Evolutionary conservation across 1,140 invertebrate genomes (phyloP).

Genomic region (Ips nitidus): DNA sequence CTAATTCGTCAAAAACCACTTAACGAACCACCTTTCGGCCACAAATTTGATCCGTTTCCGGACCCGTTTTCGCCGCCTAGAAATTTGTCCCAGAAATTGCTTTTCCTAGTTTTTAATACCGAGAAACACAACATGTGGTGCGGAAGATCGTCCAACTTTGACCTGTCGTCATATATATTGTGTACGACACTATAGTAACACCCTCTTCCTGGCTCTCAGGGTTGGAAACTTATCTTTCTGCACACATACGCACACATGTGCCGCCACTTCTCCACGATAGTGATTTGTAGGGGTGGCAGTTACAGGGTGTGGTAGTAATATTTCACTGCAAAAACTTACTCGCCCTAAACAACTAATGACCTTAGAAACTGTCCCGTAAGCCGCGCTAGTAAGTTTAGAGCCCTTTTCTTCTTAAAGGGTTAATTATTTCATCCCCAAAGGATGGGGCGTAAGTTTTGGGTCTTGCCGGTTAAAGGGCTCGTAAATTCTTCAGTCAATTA

Average conservation of each 20-base stretch:
- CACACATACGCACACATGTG: slow-evolving; percentile 2
- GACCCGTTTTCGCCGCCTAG: not conserved
- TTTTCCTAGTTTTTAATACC: slow-evolving; percentile 9
- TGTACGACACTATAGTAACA: slow-evolving; percentile 23
- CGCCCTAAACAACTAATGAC: no score
- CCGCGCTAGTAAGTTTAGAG: not conserved
- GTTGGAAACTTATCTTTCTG: slow-evolving; percentile 24
- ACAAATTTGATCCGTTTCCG: not conserved
- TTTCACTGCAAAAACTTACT: no score
- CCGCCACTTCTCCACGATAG: not conserved
- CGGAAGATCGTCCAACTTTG: slow-evolving; percentile 17
- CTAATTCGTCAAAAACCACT: not conserved
- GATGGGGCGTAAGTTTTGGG: slow-evolving; percentile 3
- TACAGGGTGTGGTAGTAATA: not conserved
- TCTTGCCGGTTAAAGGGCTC: slow-evolving; percentile 3
- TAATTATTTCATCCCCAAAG: slow-evolving; percentile 9
- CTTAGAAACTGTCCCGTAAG: no score
- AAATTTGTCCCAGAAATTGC: slow-evolving; percentile 8
- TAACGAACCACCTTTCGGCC: slow-evolving; percentile 3
- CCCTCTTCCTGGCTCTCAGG: slow-evolving; percentile 28
- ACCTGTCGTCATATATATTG: slow-evolving; percentile 27
- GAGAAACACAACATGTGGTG: slow-evolving; percentile 5
- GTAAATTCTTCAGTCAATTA: slow-evolving; percentile 1
- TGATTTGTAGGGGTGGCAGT: not conserved
- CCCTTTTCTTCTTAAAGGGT: not conserved